phyloP scores from a whole-genome alignment of 1,140 invertebrate genomes.

The Antheraea mylitta region DNA sequence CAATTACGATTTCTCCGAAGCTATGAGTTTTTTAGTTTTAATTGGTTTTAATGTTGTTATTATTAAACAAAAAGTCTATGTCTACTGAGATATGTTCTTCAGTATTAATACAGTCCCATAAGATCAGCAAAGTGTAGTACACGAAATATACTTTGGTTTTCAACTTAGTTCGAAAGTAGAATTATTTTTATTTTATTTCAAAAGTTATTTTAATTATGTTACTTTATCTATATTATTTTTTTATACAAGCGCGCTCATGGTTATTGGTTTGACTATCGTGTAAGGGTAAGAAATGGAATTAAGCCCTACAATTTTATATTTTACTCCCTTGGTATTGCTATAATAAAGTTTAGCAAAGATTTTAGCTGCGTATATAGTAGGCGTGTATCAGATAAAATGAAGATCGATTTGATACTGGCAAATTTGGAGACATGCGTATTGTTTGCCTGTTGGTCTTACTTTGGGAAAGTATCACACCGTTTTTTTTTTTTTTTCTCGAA shows the following conservation, averaged over 20 bases:
- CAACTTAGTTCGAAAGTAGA: too few species aligned
- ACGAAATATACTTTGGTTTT: too few species aligned
- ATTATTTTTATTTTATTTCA: too few species aligned
- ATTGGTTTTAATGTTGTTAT: too few species aligned
- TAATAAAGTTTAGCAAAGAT: neutral
- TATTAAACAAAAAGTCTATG: too few species aligned
- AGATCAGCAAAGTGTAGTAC: too few species aligned
- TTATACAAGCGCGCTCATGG: constrained; percentile 48
- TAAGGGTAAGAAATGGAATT: constrained; percentile 51
- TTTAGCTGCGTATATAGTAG: neutral
- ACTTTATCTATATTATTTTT: constrained; percentile 29
- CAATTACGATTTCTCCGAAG: neutral
- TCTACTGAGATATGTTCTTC: too few species aligned
- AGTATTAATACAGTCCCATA: too few species aligned
- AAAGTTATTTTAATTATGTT: constrained; percentile 3
- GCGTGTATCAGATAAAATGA: neutral
- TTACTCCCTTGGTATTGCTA: neutral
- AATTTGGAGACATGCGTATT: neutral
- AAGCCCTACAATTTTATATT: neutral
- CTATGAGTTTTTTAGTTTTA: too few species aligned
- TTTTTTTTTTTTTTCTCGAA: too few species aligned
- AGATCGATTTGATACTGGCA: neutral
- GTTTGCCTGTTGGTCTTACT: neutral
- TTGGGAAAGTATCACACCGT: neutral
- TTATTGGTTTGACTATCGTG: constrained; percentile 66